phyloP scores from a whole-genome alignment of 2,888 invertebrate genomes.

The Tigriopus californicus region DNA sequence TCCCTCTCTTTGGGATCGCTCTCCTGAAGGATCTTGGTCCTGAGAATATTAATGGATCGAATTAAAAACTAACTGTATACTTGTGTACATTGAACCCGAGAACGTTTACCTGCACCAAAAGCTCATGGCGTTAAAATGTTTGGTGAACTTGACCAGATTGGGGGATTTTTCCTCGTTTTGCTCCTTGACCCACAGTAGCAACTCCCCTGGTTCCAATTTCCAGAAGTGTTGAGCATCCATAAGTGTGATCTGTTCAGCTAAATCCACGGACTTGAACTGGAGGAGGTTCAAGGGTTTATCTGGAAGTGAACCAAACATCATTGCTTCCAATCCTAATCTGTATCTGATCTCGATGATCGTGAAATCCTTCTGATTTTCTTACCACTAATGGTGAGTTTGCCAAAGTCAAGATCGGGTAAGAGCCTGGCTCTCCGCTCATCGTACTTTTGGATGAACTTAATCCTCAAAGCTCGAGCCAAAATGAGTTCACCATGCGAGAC shows the following conservation, averaged over 20 bases:
- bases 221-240: conserved; percentile 86
- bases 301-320: conserved; percentile 15
- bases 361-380: background rate
- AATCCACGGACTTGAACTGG: conserved; percentile 80
- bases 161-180: conserved; percentile 93
- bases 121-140: conserved; percentile 98
- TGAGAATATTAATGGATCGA: no score
- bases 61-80: no score
- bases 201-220: conserved; percentile 90
- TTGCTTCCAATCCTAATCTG: no score
- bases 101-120: conserved; percentile 54
- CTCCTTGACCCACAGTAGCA: conserved; percentile 89
- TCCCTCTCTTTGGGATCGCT: conserved; percentile 87
- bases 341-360: no score
- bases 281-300: conserved; percentile 38
- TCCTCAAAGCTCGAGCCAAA: conserved; percentile 70
- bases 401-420: conserved; percentile 7
- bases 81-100: no score
- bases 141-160: conserved; percentile 87
- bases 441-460: conserved; percentile 75
- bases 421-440: conserved; percentile 32
- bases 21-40: conserved; percentile 54
- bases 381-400: background rate
- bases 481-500: conserved; percentile 78
- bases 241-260: conserved; percentile 96